Conservation (phyloP, 2,797 vertebrate genomes). For the Hapalemur alaotrensis region DNA sequence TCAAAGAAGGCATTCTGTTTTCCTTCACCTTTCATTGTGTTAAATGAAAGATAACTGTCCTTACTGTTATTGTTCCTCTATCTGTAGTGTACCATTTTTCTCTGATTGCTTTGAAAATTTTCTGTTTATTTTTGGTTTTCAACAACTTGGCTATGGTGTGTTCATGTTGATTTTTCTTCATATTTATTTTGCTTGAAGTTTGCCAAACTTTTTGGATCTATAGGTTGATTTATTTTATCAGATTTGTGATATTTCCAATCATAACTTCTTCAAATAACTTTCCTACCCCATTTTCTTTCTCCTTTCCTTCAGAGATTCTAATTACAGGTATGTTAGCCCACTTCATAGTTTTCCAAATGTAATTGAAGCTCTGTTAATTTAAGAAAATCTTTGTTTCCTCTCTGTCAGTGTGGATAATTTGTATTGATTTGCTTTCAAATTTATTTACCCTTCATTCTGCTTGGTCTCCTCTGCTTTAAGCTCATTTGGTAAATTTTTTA, state of each 20-base stretch:
- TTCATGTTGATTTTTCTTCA: background rate
- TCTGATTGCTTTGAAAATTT: background rate
- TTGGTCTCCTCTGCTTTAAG: background rate
- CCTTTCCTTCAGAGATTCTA: background rate
- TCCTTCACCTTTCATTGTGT: background rate
- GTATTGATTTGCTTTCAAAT: background rate
- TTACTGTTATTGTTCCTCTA: background rate
- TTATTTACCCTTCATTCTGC: background rate
- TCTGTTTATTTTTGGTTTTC: background rate
- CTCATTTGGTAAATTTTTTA: background rate
- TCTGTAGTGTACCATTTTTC: background rate
- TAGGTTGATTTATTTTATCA: background rate
- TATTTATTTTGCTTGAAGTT: conserved; percentile 6
- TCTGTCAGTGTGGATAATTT: background rate
- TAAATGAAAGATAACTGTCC: background rate
- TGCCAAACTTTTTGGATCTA: background rate
- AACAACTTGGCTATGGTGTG: background rate
- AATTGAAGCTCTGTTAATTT: background rate
- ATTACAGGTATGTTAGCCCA: background rate
- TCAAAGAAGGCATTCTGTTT: background rate
- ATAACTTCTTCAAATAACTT: conserved; percentile 1
- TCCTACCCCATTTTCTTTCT: background rate
- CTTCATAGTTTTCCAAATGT: background rate
- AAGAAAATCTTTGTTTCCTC: background rate
- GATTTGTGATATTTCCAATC: background rate